A percentile compares a stretch with the other conserved stretches of the same genome.
Conservation (phyloP, 2,113 vertebrate species). For the Podilymbus podiceps region DNA sequence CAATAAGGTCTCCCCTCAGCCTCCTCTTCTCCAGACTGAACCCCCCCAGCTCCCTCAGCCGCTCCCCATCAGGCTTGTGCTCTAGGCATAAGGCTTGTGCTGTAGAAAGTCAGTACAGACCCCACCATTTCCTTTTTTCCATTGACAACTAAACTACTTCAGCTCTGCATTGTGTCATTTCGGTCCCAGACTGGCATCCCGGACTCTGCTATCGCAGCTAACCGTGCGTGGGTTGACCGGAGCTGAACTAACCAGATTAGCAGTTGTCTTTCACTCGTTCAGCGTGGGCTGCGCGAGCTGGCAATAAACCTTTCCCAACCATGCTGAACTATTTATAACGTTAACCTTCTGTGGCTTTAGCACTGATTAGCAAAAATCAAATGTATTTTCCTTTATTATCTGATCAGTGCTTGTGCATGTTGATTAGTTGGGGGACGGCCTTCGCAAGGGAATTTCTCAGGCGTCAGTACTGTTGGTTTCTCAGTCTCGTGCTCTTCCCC, state of each 20-base stretch:
- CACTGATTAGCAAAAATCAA: neutral
- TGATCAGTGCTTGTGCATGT: neutral
- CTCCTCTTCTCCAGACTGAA: too few species aligned
- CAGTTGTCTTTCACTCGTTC: neutral
- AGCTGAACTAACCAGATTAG: neutral
- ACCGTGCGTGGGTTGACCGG: accelerated
- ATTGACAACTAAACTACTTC: neutral
- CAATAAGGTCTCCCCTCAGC: too few species aligned
- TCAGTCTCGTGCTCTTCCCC: neutral
- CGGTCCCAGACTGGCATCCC: neutral
- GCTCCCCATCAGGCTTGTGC: too few species aligned
- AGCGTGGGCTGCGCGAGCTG: neutral
- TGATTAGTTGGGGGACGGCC: neutral
- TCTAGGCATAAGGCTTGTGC: too few species aligned
- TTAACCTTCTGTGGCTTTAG: slow-evolving; percentile 11
- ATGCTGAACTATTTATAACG: neutral
- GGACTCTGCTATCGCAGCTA: neutral
- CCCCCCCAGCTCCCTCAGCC: too few species aligned
- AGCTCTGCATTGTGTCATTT: neutral
- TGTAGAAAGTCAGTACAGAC: neutral
- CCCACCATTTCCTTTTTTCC: neutral
- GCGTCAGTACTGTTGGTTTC: neutral
- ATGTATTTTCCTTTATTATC: neutral
- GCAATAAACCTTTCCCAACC: neutral
- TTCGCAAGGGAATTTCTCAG: neutral